Evolutionary conservation across 2,888 invertebrate species (phyloP), one percentile per base, ranked within the genome.

Genomic region (Chymomyza amoena): DNA sequence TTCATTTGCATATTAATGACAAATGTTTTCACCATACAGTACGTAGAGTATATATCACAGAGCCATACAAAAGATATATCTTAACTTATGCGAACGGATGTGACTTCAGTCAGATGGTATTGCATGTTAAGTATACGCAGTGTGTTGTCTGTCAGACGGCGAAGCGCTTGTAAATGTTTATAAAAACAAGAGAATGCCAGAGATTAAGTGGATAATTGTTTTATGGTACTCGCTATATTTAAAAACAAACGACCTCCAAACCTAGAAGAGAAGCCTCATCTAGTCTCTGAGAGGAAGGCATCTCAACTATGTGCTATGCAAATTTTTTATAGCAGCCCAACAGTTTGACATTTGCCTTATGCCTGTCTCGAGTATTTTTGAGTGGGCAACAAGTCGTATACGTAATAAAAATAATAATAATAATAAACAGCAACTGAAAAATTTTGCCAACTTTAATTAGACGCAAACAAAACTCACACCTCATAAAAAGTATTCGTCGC

Each of bases 1-100:
- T 66, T 62, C 81, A 84, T 84, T 84, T 84, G 84, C 83, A 86
- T 84, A 81, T 86, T 73, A 81, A 81, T 82, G 79, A 79, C 72
- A 84, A 84, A 81, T 83, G 81, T 76, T 85, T 84, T 85, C n/a
- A 86, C 75, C 73, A 76, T 15, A 54, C 9, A n/a, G 39, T 39
- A 51, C 61, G n/a, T n/a, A n/a, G 50, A 13, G 1, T 20, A 32
- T 32, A 32, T 7, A n/a, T n/a, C n/a, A n/a, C n/a, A n/a, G n/a
- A n/a, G n/a, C 32, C 32, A 32, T 32, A 32, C 32, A 32, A 32
- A 32, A 32, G 32, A 32, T 32, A 32, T 10, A 13, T 52, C 61
- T 45, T 36, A 20, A 16, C 18, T 70, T 61, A 65, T 64, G 36
- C 69, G 25, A 45, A 77, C 78, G 78, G 78, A 79, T 79, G 79